Percentiles rank a stretch among this genome's conserved stretches.
Conservation (phyloP, 1,140 invertebrate genomes). For the Pentalonia nigronervosa region DNA sequence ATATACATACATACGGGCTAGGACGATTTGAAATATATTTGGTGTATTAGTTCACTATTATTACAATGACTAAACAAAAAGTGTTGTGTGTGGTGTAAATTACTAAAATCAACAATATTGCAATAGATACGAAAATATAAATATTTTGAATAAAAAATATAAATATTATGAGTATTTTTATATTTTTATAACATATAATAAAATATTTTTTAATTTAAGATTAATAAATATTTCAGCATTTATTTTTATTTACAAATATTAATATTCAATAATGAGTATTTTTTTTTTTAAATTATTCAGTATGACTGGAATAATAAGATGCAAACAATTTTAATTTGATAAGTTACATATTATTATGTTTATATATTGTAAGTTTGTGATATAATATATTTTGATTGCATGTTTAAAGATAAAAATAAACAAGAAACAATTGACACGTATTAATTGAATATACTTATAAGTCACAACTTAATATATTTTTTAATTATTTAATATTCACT, state of each 20-base stretch:
- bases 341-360: too few relatives aligned
- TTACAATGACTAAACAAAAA: background rate
- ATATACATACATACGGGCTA: background rate
- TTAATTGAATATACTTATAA: background rate
- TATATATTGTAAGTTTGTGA: background rate
- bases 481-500: background rate
- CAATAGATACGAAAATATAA: background rate
- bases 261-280: background rate
- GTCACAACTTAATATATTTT: background rate
- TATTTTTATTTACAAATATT: background rate
- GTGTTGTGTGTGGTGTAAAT: background rate
- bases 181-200: too few relatives aligned
- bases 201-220: too few relatives aligned
- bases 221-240: too few relatives aligned
- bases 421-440: background rate
- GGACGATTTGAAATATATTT: background rate
- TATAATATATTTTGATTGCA: background rate
- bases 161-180: background rate
- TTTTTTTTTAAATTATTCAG: background rate
- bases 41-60: background rate
- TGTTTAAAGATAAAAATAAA: background rate
- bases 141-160: background rate
- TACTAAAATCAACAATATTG: background rate
- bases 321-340: background rate
- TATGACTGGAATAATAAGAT: background rate